Conservation (phyloP, 2,888 invertebrate genomes). For the Gerris lacustris region DNA sequence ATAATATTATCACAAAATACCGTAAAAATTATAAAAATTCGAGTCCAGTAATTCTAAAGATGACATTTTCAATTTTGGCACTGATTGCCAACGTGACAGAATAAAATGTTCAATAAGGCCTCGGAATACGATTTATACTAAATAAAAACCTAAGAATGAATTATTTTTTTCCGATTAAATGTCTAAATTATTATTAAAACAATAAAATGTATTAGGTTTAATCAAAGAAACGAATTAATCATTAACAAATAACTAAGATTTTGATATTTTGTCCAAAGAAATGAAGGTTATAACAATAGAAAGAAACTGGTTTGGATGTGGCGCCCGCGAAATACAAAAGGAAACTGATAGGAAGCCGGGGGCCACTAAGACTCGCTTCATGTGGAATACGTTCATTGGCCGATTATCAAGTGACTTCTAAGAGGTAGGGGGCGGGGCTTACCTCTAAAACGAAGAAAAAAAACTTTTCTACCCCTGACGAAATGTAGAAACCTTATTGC, state of each 20-base stretch:
- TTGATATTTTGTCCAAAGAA: no score
- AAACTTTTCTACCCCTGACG: no score
- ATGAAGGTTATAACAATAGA: no score
- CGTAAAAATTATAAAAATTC: background rate
- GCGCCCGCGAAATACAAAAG: background rate
- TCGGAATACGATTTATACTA: no score
- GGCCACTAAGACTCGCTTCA: background rate
- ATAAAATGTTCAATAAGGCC: background rate
- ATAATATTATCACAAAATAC: background rate
- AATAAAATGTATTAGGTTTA: no score
- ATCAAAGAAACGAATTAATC: no score
- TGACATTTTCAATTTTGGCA: slow-evolving; percentile 11
- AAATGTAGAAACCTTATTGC: no score
- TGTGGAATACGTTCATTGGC: slow-evolving; percentile 5
- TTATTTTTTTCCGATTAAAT: no score
- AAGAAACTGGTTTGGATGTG: background rate
- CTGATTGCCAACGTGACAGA: background rate
- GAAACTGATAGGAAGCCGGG: background rate
- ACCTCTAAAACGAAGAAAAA: background rate
- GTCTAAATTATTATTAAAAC: no score
- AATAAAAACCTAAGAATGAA: no score
- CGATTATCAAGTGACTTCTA: slow-evolving; percentile 1
- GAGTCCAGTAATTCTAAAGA: slow-evolving; percentile 5
- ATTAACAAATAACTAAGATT: no score
- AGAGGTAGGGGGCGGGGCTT: background rate